These are phyloP conservation scores for Telmatochromis brachygnathus DNA, from an alignment of 2,113 vertebrate species.

Conservation along the genomic window DNA sequence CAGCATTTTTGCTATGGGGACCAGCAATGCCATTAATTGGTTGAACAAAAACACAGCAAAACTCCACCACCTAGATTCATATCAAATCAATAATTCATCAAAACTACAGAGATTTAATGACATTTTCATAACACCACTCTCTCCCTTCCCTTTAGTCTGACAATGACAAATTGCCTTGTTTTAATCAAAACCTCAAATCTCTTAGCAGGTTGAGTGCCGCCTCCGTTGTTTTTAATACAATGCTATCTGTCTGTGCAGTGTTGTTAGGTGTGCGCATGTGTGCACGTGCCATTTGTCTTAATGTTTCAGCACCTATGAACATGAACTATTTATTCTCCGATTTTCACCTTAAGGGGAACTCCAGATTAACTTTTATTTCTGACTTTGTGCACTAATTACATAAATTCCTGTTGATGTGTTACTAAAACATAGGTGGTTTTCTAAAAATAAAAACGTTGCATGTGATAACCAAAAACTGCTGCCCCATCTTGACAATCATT, in stretches of 20 bases:
- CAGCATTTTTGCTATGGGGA: constrained; percentile 33
- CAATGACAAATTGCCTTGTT: constrained; percentile 53
- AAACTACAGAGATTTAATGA: constrained; percentile 58
- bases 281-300: neutral
- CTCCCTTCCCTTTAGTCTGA: constrained; percentile 35
- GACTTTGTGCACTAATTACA: neutral
- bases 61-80: constrained; percentile 37
- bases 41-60: constrained; percentile 28
- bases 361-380: neutral
- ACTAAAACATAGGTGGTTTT: neutral
- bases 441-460: neutral
- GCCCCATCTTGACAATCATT: neutral
- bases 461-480: neutral
- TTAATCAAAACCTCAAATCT: constrained; percentile 58
- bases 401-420: neutral
- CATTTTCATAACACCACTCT: constrained; percentile 47
- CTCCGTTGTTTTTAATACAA: neutral
- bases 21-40: constrained; percentile 44
- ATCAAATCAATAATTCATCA: constrained; percentile 73
- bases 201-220: neutral
- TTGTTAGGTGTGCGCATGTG: neutral
- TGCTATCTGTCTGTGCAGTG: neutral
- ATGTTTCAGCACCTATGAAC: neutral
- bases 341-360: neutral
- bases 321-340: neutral